phyloP scores from a whole-genome alignment of 1,140 invertebrate genomes.

The Heterodera carotae region DNA sequence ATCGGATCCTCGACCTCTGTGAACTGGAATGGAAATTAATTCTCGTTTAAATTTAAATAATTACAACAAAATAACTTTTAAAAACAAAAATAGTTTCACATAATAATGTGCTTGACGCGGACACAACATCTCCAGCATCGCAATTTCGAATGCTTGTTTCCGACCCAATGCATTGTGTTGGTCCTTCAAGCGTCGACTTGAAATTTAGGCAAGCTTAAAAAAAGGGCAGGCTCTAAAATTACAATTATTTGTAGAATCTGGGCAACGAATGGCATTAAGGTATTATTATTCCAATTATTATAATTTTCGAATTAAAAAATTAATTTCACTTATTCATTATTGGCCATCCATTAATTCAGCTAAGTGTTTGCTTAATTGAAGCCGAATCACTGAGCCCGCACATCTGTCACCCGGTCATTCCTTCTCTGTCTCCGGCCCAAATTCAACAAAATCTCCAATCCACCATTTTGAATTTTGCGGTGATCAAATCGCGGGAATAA shows the following conservation, averaged over 20 bases:
- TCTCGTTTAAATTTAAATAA: background rate
- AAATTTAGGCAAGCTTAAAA: constrained; percentile 44
- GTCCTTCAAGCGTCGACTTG: constrained; percentile 30
- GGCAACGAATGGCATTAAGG: constrained; percentile 51
- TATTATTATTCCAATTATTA: background rate
- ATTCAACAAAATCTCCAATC: constrained; percentile 50
- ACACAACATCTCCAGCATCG: constrained; percentile 33
- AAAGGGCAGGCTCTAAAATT: constrained; percentile 24
- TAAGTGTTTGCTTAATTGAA: constrained; percentile 58
- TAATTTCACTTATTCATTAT: too few relatives aligned
- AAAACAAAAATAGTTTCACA: background rate
- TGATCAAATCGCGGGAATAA: background rate
- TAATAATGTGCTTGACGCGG: constrained; percentile 18
- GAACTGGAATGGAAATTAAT: too few relatives aligned
- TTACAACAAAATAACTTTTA: background rate
- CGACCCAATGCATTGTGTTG: constrained; percentile 57
- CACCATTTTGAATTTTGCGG: constrained; percentile 19
- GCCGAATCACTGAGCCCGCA: constrained; percentile 46
- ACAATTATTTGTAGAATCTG: constrained; percentile 52
- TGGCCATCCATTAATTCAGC: too few relatives aligned
- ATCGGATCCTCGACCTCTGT: too few relatives aligned
- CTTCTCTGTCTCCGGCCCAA: constrained; percentile 56
- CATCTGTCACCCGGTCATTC: constrained; percentile 57
- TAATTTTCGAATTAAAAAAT: too few relatives aligned
- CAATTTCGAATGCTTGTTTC: constrained; percentile 46